A percentile compares a stretch with the other conserved stretches of the same genome.
phyloP scores from a whole-genome alignment of 2,797 vertebrate species.

The Microctenopoma stevenorrisi region DNA sequence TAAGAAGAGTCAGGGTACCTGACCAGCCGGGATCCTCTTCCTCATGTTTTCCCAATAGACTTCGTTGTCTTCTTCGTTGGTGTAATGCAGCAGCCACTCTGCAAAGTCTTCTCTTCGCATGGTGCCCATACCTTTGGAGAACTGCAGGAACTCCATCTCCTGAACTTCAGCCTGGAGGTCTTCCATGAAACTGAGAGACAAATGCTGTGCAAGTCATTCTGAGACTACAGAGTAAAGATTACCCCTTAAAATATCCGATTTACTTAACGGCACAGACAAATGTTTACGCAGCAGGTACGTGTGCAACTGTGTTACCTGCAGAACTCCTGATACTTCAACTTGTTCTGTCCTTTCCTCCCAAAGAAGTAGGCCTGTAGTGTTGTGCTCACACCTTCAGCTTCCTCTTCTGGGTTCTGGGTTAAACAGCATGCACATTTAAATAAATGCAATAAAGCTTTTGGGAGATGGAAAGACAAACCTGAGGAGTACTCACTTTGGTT shows the following conservation, averaged over 20 bases:
- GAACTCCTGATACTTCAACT: slow-evolving; percentile 91
- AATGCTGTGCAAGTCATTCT: neutral
- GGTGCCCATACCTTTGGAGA: slow-evolving; percentile 94
- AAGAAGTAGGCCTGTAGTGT: slow-evolving; percentile 94
- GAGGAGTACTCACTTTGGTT: slow-evolving; percentile 80
- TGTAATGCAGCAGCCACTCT: slow-evolving; percentile 97
- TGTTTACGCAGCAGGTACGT: neutral
- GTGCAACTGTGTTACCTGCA: slow-evolving; percentile 80
- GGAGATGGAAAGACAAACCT: slow-evolving; percentile 57
- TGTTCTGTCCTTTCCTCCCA: slow-evolving; percentile 89
- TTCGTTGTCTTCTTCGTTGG: slow-evolving; percentile 93
- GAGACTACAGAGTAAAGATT: neutral
- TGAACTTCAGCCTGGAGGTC: slow-evolving; percentile 95
- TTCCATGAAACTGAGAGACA: slow-evolving; percentile 92
- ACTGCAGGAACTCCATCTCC: slow-evolving; percentile 97
- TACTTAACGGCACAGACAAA: no score
- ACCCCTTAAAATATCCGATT: neutral
- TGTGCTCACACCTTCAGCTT: slow-evolving; percentile 84
- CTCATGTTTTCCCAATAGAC: slow-evolving; percentile 95
- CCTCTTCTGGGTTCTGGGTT: slow-evolving; percentile 76
- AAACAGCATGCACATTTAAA: slow-evolving; percentile 9
- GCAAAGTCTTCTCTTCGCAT: slow-evolving; percentile 98
- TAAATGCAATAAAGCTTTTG: neutral
- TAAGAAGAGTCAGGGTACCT: slow-evolving; percentile 78
- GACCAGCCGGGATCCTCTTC: slow-evolving; percentile 90